phyloP scores from a whole-genome alignment of 2,888 invertebrate species.

The Sminthurinus aureus region DNA sequence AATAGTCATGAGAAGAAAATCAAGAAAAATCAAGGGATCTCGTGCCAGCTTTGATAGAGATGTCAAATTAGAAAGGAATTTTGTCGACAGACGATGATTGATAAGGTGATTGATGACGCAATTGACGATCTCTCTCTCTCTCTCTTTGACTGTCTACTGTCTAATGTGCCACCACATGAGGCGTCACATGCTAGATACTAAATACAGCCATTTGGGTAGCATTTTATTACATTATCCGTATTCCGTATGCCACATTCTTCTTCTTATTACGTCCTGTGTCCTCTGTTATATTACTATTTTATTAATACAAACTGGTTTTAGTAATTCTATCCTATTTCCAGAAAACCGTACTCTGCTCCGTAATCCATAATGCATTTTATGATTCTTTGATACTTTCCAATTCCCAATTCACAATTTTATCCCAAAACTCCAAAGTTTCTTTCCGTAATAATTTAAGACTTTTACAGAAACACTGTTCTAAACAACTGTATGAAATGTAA shows the following conservation, averaged over 20 bases:
- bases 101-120: slow-evolving; percentile 47
- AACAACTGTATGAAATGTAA: too few relatives aligned
- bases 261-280: background rate
- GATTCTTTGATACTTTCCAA: too few relatives aligned
- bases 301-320: background rate
- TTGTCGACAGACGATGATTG: slow-evolving; percentile 45
- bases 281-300: background rate
- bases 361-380: too few relatives aligned
- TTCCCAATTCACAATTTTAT: background rate
- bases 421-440: background rate
- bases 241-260: background rate
- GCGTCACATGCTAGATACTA: slow-evolving; percentile 14
- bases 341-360: too few relatives aligned
- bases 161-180: background rate
- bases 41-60: slow-evolving; percentile 32
- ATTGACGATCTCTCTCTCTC: slow-evolving; percentile 7
- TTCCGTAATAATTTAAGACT: too few relatives aligned
- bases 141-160: background rate
- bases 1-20: background rate
- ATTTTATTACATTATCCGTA: background rate
- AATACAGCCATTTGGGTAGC: background rate
- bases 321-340: too few relatives aligned
- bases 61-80: slow-evolving; percentile 51
- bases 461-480: too few relatives aligned
- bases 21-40: background rate